Evolutionary conservation across 2,797 vertebrate genomes (phyloP), one percentile per base, ranked within the genome.

Genomic region (Ctenopoma kingsleyae): DNA sequence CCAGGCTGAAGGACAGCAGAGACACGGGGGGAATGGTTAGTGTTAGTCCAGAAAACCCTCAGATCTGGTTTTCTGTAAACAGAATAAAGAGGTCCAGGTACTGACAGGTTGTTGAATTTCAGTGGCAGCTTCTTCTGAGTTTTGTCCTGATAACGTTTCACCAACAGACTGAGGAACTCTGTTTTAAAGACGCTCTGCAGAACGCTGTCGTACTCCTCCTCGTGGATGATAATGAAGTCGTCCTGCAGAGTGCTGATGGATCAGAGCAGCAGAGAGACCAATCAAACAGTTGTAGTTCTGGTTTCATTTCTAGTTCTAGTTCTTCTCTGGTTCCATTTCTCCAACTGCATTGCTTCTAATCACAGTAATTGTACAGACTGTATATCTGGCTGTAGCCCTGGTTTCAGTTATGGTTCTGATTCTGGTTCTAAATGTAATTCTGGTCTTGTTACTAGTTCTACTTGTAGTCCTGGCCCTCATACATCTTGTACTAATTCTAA

Each of bases 81-180:
- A 32, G 27, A 44, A 43, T 15, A 3, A 7, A 41, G 4, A 41
- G 4, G 4, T 23, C 2, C 0, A 0, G 1, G 13, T 35, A 83
- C 93, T 90, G n/a, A 96, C 96, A 94, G 89, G 92, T 95, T 96
- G 88, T 94, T 94, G 91, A 96, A 96, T 46, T 94, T 94, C 2
- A 96, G 86, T 0, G 91, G 83, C 41, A 96, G 90, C 46, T 92
- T 94, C 83, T 47, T 93, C 48, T 84, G 58, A 0, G 80, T 93
- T 67, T 88, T 92, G 52, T 96, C 95, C 8, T 94, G 90, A 8
- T 91, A 95, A 0, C 95, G 94, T 67, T 95, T 95, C 71, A 87
- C 93, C 30, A 96, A 84, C 46, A 96, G 86, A 81, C 95, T 96
- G 32, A 96, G 91, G 61, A 96, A 94, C 81, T 96, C 96, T 0